Percentiles rank a stretch among this genome's conserved stretches.
Conservation (phyloP, 1,140 invertebrate genomes). For the Atopsyche davidsoni region DNA sequence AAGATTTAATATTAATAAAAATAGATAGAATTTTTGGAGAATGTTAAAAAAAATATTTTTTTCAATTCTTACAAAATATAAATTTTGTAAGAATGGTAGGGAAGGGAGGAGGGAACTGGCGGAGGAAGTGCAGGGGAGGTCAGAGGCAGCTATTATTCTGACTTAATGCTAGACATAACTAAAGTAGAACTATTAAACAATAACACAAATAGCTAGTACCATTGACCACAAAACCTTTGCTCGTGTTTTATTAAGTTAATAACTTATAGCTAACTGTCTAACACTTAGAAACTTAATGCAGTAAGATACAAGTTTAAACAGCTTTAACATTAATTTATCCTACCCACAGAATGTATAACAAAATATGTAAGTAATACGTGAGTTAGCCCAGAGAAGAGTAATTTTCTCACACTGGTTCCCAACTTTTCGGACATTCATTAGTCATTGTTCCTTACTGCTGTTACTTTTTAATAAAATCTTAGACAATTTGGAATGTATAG, state of each 20-base stretch:
- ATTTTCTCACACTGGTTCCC: too few species aligned
- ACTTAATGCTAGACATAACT: constrained; percentile 19
- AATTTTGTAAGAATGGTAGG: not conserved
- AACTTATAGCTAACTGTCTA: constrained; percentile 20
- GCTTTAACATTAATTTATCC: constrained; percentile 15
- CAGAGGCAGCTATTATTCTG: constrained; percentile 6
- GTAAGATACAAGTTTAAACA: constrained; percentile 26
- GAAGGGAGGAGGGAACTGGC: constrained; percentile 6
- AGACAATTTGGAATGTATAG: constrained; percentile 12
- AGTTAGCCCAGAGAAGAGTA: not conserved
- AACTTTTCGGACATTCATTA: too few species aligned
- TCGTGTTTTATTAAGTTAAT: constrained; percentile 22
- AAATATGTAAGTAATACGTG: constrained; percentile 1
- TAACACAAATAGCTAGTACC: constrained; percentile 29
- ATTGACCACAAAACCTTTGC: constrained; percentile 30
- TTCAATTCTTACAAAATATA: not conserved
- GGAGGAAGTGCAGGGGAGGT: constrained; percentile 7
- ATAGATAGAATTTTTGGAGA: too few species aligned
- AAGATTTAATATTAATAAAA: too few species aligned
- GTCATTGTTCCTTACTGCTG: too few species aligned
- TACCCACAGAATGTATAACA: constrained; percentile 19
- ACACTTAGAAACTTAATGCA: constrained; percentile 14
- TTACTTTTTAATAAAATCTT: too few species aligned
- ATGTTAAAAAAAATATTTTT: too few species aligned
- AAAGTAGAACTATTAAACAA: constrained; percentile 27